Conservation (phyloP, 2,113 vertebrate species). For the Bufo gargarizans region DNA sequence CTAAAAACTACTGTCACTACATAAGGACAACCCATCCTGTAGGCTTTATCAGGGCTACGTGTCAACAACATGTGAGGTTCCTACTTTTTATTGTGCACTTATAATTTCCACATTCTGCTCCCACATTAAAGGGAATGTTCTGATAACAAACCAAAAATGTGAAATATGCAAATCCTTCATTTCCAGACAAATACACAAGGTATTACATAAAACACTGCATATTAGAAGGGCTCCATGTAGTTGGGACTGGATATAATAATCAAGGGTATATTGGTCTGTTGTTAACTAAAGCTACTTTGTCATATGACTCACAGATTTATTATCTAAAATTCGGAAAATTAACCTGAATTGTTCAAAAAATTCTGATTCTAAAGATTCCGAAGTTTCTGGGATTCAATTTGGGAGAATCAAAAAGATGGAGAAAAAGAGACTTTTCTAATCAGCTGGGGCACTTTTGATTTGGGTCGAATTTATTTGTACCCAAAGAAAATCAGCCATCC, state of each 20-base stretch:
- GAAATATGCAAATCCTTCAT: constrained; percentile 11
- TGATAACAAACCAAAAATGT: constrained; percentile 26
- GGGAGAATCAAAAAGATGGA: too few species aligned
- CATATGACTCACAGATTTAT: too few species aligned
- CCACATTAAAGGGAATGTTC: constrained; percentile 37
- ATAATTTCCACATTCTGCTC: constrained; percentile 20
- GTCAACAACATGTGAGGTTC: constrained; percentile 40
- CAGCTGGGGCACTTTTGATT: too few species aligned
- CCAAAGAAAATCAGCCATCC: too few species aligned
- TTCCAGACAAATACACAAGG: constrained; percentile 2
- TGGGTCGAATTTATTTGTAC: too few species aligned
- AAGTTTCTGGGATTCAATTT: too few species aligned
- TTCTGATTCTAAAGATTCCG: too few species aligned
- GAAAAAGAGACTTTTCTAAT: too few species aligned
- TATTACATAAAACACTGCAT: background rate
- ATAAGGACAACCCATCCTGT: constrained; percentile 49
- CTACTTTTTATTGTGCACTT: constrained; percentile 34
- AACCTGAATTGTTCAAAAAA: too few species aligned
- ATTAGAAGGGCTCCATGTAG: background rate
- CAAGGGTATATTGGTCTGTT: background rate
- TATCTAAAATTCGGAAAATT: too few species aligned
- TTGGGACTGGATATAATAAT: background rate
- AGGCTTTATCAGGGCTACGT: constrained; percentile 18
- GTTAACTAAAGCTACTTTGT: too few species aligned
- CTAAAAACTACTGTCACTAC: constrained; percentile 59